phyloP scores from a whole-genome alignment of 2,888 invertebrate species.

The Pyrochroa serraticornis region DNA sequence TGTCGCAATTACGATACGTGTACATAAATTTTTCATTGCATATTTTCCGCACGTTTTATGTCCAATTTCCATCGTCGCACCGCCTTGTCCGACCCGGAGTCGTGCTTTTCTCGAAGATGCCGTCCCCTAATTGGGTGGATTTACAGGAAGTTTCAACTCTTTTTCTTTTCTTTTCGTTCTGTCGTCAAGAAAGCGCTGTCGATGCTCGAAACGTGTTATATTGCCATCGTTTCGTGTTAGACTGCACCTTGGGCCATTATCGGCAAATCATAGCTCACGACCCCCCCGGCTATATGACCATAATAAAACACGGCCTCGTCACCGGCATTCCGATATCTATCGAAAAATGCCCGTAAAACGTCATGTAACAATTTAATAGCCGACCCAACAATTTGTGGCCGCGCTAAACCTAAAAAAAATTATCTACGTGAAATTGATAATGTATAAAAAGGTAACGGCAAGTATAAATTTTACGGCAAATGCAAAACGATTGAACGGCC shows the following conservation, averaged over 20 bases:
- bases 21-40: no score
- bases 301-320: conserved; percentile 1
- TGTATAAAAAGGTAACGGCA: background rate
- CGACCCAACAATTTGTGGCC: background rate
- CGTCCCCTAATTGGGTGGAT: no score
- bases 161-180: no score
- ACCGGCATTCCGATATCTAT: conserved; percentile 5
- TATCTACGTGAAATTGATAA: background rate
- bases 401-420: background rate
- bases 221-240: conserved; percentile 49
- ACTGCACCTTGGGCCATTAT: conserved; percentile 44
- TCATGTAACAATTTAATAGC: conserved; percentile 4
- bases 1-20: no score
- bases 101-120: no score
- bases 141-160: no score
- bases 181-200: conserved; percentile 9
- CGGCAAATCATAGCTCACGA: conserved; percentile 38
- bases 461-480: background rate
- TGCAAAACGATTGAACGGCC: background rate
- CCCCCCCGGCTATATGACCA: conserved; percentile 16
- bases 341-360: conserved; percentile 1
- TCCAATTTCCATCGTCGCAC: no score
- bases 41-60: no score
- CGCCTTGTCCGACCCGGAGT: no score
- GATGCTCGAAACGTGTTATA: conserved; percentile 47